A percentile compares a stretch with the other conserved stretches of the same genome.
Conservation (phyloP, 2,888 invertebrate genomes). For the Rhingia rostrata region DNA sequence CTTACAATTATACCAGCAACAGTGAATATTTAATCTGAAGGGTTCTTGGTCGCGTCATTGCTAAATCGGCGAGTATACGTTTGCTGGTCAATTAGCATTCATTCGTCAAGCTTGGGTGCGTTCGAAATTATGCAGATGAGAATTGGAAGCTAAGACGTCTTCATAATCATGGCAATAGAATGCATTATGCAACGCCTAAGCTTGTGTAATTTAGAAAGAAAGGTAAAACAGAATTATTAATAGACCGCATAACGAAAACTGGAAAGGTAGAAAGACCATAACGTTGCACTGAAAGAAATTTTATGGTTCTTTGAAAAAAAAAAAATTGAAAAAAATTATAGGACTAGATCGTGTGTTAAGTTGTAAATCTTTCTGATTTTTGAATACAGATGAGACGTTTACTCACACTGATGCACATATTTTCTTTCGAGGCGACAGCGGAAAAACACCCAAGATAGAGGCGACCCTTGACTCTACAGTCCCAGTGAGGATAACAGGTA, state of each 20-base stretch:
- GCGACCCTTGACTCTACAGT: no score
- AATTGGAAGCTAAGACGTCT: not conserved
- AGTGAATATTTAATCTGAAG: no score
- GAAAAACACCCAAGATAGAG: no score
- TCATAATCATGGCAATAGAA: not conserved
- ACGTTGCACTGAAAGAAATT: not conserved
- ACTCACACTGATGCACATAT: no score
- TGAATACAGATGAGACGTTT: no score
- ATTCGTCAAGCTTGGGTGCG: not conserved
- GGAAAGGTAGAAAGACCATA: not conserved
- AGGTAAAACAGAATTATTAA: not conserved
- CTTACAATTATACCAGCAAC: not conserved
- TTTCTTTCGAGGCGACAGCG: no score
- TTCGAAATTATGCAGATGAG: not conserved
- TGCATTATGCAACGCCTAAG: constrained; percentile 10
- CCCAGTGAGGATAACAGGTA: no score
- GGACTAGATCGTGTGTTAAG: no score
- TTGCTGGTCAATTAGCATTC: constrained; percentile 3
- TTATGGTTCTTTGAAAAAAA: not conserved
- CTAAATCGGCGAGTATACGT: not conserved
- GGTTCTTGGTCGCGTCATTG: not conserved
- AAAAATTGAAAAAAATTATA: not conserved
- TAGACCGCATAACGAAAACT: not conserved
- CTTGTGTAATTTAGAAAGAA: not conserved
- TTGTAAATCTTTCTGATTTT: no score